Conservation (phyloP, 2,797 vertebrate species). For the Mormyrops boulengeri region DNA sequence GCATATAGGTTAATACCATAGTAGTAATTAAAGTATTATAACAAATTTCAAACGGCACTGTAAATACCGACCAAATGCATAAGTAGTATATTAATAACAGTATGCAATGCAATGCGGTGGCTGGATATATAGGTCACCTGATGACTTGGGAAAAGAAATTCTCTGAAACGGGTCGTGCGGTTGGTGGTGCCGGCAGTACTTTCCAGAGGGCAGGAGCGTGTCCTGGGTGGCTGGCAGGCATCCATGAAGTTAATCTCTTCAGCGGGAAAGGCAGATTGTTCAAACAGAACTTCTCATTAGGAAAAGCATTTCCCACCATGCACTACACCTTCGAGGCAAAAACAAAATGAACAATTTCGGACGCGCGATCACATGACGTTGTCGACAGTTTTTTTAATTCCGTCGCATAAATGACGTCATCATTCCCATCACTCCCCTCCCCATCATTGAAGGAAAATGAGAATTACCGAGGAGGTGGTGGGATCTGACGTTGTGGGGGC, state of each 20-base stretch:
- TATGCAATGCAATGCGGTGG: not conserved
- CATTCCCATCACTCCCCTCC: not conserved
- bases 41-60: not conserved
- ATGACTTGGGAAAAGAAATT: not conserved
- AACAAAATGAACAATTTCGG: not conserved
- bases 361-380: not conserved
- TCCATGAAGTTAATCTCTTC: not conserved
- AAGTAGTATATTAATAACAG: not conserved
- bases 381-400: not conserved
- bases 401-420: not conserved
- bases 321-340: not conserved
- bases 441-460: not conserved
- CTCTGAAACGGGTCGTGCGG: not conserved
- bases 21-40: not conserved
- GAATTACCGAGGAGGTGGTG: not conserved
- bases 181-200: not conserved
- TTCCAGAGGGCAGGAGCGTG: not conserved
- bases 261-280: not conserved
- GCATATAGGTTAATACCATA: not conserved
- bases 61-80: not conserved
- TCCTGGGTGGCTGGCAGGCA: not conserved
- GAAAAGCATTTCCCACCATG: not conserved
- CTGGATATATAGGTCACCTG: not conserved
- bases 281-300: not conserved
- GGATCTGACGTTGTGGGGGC: not conserved